phyloP scores from a whole-genome alignment of 1,140 invertebrate genomes.

The Drosophila gunungcola region DNA sequence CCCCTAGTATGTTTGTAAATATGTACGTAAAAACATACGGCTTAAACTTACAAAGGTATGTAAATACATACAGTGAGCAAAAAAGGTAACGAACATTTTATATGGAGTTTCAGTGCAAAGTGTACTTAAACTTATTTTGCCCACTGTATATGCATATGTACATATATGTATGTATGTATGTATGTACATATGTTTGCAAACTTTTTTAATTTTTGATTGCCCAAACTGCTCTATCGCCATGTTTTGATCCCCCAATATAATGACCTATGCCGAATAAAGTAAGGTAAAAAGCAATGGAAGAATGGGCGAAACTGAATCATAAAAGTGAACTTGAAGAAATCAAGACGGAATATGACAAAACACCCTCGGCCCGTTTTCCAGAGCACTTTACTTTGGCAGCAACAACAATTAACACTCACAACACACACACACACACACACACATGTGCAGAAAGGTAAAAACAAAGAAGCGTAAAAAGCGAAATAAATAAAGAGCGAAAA shows the following conservation, averaged over 20 bases:
- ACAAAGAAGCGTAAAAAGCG: constrained; percentile 28
- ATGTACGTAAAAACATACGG: too few species aligned
- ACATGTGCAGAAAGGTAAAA: constrained; percentile 17
- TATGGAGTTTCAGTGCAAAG: too few species aligned
- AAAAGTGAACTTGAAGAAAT: constrained; percentile 43
- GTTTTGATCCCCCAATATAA: neutral
- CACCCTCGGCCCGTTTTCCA: constrained; percentile 15
- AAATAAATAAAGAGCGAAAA: constrained; percentile 25
- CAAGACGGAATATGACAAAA: constrained; percentile 47
- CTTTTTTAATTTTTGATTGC: too few species aligned
- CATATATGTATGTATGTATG: too few species aligned
- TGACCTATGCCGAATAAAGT: constrained; percentile 8
- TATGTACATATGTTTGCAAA: too few species aligned
- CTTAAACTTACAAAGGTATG: too few species aligned
- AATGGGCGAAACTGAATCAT: constrained; percentile 30
- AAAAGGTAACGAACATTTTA: too few species aligned
- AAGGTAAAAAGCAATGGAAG: neutral
- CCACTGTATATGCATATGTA: too few species aligned
- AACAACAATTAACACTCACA: constrained; percentile 45
- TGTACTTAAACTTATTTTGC: too few species aligned
- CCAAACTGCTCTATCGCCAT: too few species aligned
- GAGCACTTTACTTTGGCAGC: constrained; percentile 29
- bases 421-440: constrained; percentile 6
- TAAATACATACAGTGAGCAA: too few species aligned
- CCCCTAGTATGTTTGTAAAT: too few species aligned